Percentiles rank a stretch among this genome's conserved stretches.
Conservation (phyloP, 2,888 invertebrate genomes). For the Phaonia tiefii region DNA sequence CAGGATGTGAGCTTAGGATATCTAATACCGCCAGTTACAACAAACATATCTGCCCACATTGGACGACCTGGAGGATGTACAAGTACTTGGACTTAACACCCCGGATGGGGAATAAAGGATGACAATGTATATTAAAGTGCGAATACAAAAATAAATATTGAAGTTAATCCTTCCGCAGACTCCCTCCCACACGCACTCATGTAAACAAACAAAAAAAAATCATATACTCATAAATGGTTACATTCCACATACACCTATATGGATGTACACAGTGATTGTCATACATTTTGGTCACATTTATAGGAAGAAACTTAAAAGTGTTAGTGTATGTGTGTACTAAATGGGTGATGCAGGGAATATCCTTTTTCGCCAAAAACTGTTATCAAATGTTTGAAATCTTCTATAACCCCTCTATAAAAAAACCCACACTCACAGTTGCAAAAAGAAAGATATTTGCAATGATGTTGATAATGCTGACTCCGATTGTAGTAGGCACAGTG, state of each 20-base stretch:
- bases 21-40: constrained; percentile 32
- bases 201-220: background rate
- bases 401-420: constrained; percentile 49
- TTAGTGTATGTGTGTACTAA: constrained; percentile 6
- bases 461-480: constrained; percentile 53
- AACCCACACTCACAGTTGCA: constrained; percentile 4
- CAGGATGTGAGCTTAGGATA: constrained; percentile 65
- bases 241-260: constrained; percentile 30
- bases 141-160: background rate
- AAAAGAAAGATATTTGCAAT: constrained; percentile 55
- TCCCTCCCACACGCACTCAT: background rate
- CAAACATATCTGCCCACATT: background rate
- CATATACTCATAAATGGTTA: constrained; percentile 63
- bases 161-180: constrained; percentile 8
- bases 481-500: constrained; percentile 16
- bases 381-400: constrained; percentile 63
- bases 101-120: background rate
- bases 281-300: background rate
- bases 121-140: background rate
- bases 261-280: background rate
- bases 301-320: constrained; percentile 16
- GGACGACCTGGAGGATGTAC: no score
- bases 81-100: no score
- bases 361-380: constrained; percentile 66
- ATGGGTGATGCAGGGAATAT: constrained; percentile 61